A percentile compares a stretch with the other conserved stretches of the same genome.
phyloP scores from a whole-genome alignment of 2,113 vertebrate species.

The Serinus canaria region DNA sequence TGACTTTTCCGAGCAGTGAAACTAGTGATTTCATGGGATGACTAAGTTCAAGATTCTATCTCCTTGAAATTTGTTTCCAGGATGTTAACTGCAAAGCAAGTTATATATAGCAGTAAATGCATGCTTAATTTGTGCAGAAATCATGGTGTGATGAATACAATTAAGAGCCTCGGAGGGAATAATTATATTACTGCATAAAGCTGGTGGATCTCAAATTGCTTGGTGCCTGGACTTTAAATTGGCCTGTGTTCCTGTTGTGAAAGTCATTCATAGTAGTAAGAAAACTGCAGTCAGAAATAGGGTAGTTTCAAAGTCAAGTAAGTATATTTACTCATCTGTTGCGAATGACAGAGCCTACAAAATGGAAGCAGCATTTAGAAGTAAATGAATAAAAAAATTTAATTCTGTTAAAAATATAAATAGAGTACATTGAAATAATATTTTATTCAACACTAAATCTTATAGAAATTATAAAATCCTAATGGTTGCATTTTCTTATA shows the following conservation, averaged over 20 bases:
- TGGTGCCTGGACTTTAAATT: conserved; percentile 85
- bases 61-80: conserved; percentile 87
- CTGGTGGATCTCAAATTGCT: conserved; percentile 85
- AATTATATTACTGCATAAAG: conserved; percentile 88
- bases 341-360: conserved; percentile 35
- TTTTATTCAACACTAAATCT: neutral
- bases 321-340: conserved; percentile 52
- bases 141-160: conserved; percentile 89
- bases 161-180: conserved; percentile 87
- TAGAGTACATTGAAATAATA: neutral
- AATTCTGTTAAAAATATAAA: neutral
- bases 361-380: neutral
- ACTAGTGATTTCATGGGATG: conserved; percentile 74
- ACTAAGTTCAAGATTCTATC: conserved; percentile 75
- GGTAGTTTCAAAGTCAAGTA: conserved; percentile 79
- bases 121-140: conserved; percentile 88
- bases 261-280: conserved; percentile 77
- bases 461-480: neutral
- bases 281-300: conserved; percentile 68
- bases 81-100: conserved; percentile 84
- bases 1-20: conserved; percentile 59
- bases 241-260: conserved; percentile 81
- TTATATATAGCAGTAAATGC: conserved; percentile 87
- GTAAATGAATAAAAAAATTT: neutral
- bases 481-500: neutral